These are phyloP conservation scores for Pionites leucogaster DNA, from an alignment of 2,113 vertebrate species.

Conservation along the genomic window DNA sequence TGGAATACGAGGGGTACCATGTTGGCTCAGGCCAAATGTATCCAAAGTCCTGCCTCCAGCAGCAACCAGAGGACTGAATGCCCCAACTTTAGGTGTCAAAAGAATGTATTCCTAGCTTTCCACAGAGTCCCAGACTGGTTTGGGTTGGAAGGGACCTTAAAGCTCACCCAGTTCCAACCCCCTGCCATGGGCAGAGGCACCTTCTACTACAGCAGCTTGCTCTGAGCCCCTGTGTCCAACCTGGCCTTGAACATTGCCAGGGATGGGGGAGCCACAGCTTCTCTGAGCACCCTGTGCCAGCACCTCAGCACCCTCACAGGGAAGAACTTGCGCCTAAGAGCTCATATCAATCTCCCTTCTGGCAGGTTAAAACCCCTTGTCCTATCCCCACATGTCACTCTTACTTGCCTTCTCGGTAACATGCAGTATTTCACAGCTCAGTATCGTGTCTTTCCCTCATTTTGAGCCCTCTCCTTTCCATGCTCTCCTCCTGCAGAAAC, in stretches of 20 bases:
- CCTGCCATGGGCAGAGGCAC: rapidly evolving
- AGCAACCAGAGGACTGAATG: not conserved
- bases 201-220: no score
- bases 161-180: not conserved
- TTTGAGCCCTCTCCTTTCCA: not conserved
- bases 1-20: rapidly evolving
- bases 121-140: not conserved
- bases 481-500: not conserved
- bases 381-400: not conserved
- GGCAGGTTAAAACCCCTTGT: not conserved
- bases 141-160: not conserved
- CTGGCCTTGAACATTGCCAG: not conserved
- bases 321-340: not conserved
- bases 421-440: rapidly evolving
- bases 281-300: not conserved
- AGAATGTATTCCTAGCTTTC: not conserved
- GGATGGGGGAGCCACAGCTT: not conserved
- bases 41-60: not conserved
- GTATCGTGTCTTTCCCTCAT: not conserved
- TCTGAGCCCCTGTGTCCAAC: no score
- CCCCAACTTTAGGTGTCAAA: not conserved
- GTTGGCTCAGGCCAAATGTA: not conserved
- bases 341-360: not conserved
- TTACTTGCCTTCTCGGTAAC: not conserved
- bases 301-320: not conserved